Base-by-base conservation (phyloP, 2,888 invertebrate species). In the Elysia crispata region DNA sequence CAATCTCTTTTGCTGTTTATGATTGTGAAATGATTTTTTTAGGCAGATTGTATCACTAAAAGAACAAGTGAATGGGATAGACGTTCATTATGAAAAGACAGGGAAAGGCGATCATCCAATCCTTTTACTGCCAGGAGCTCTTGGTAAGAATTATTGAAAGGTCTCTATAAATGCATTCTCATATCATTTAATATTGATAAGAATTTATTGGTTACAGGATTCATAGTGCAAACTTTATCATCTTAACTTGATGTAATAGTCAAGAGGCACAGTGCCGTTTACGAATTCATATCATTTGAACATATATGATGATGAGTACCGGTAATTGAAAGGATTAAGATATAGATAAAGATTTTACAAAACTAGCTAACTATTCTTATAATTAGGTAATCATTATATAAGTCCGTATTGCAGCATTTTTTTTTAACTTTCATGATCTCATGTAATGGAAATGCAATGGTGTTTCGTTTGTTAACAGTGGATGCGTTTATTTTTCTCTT, bases 121-220 rank as follows among this genome's bases (percentile, higher is more conserved):
- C 0, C 91, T 97, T 5, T 94, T 96, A 81, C 93, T 96, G 89
- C 97, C 97, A 0, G 97, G 97, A 60, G 95, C 96, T 0, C 90
- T 97, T 49, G 97, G 94, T 94, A 89, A 89, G 86, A 41, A 41
- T 41, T 11, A 41, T 41, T 41, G 3, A 41, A 41, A 41, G 41
- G 5, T 41, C 41, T 11, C 41, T 11, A 25, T 66, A 66, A n/a
- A 60, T 60, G 5, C 25, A 60, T n/a, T 3, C 60, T 5, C 3
- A 60, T 3, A 60, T 5, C 15, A 6, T 23, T 60, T 8, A 60
- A 23, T 60, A 8, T 25, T 60, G 15, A n/a, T 60, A 60, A 8
- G n/a, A 8, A 60, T 8, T 8, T 60, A 23, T 8, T 60, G n/a
- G 3, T 8, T 5, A 3, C n/a, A 60, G n/a, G 6, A 67, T 28